Evolutionary conservation across 23 tunicate genomes (phyloP).

Genomic region (Ascidia mentula): DNA sequence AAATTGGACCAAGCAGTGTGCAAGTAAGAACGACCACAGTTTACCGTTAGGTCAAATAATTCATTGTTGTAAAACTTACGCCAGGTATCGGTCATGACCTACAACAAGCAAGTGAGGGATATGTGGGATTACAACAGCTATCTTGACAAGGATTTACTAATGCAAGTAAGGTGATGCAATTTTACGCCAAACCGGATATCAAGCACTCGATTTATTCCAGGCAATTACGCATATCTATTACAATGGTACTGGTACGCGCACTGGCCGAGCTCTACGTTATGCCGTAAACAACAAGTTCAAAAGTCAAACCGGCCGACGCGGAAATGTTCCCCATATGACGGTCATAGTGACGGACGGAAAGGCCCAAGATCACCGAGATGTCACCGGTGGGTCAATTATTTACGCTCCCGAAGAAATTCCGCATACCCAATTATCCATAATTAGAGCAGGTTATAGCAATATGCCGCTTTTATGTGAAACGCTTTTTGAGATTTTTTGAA

Average conservation of each 20-base stretch:
- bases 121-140: constrained; percentile 51
- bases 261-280: constrained; percentile 50
- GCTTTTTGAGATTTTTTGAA: too few species aligned
- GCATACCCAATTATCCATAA: too few species aligned
- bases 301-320: constrained; percentile 48
- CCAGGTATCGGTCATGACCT: constrained; percentile 51
- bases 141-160: constrained; percentile 15
- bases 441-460: too few species aligned
- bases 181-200: background rate
- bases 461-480: too few species aligned
- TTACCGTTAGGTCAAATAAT: too few species aligned
- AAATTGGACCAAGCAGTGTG: constrained; percentile 46
- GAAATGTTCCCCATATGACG: constrained; percentile 59
- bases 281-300: constrained; percentile 47
- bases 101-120: constrained; percentile 38
- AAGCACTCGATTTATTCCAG: constrained; percentile 6
- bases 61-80: too few species aligned
- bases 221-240: constrained; percentile 39
- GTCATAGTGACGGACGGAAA: constrained; percentile 78
- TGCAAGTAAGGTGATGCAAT: constrained; percentile 30
- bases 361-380: background rate
- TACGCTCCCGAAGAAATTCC: too few species aligned
- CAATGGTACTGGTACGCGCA: constrained; percentile 53
- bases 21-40: constrained; percentile 39
- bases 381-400: background rate